Evolutionary conservation across 2,888 invertebrate genomes (phyloP), one percentile per base, ranked within the genome.

Genomic region (Lepidochrysops patricia): DNA sequence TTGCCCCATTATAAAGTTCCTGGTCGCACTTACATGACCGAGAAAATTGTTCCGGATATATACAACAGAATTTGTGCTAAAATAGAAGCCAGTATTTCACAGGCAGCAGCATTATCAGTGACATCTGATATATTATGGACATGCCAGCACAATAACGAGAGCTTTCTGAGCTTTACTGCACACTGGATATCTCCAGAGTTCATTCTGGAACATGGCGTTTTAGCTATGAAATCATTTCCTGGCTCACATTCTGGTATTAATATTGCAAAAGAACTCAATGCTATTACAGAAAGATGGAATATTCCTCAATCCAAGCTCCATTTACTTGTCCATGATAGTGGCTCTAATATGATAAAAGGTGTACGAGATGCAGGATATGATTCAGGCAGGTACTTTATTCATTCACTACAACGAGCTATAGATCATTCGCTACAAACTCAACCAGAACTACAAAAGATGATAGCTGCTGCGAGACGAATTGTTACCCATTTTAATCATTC

Each of bases 181-280:
- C 72, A 70, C 56, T 70, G 68, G 69, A 49, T 69, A 60, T 66
- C 66, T 58, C 58, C 63, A 2, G 67, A 70, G 13, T 70, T 68
- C 50, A 57, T 60, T 27, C 62, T 70, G 27, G 27, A 68, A 62
- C 67, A 68, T 56, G 61, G 66, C 29, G 70, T 73, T 64, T 62
- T 70, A 4, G 67, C 67, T n/a, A 57, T 69, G 60, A 70, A 69
- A 57, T 59, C 67, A 0, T 68, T 69, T 63, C 26, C 64, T 19
- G 67, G 69, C 0, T 65, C 65, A 57, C 70, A 70, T 50, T 58
- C 68, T 5, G 67, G 66, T 26, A 62, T 61, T 57, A 70, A 74
- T 69, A 75, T 74, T 60, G 67, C 69, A 61, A 70, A 65, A 4
- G 71, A 71, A 63, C 68, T 72, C 0, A 67, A 70, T 56, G 61